Conservation (phyloP, 2,113 vertebrate species). For the Lucifuga dentata region DNA sequence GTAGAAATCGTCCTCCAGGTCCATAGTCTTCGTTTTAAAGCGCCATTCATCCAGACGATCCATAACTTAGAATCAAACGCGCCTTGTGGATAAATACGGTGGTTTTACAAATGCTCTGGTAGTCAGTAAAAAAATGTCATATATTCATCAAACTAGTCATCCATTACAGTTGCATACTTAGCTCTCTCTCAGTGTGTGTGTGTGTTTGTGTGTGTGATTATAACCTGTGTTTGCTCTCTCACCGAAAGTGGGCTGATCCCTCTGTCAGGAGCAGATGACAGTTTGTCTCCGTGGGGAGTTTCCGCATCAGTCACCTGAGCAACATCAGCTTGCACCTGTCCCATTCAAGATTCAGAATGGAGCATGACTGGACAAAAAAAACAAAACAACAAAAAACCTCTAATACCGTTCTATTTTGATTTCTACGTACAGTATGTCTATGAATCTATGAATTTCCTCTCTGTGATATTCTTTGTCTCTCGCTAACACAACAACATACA, state of each 20-base stretch:
- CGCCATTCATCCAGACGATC: slow-evolving; percentile 69
- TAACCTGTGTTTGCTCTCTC: slow-evolving; percentile 5
- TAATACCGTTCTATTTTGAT: too few species aligned
- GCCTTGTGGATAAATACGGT: background rate
- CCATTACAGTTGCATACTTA: too few species aligned
- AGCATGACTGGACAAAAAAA: background rate
- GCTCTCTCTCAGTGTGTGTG: too few species aligned
- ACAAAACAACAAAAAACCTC: too few species aligned
- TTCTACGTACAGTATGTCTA: too few species aligned
- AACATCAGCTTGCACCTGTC: slow-evolving; percentile 55
- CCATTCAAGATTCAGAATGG: background rate
- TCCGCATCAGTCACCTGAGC: slow-evolving; percentile 62
- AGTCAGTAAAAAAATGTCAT: too few species aligned
- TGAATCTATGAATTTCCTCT: too few species aligned
- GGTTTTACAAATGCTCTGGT: too few species aligned
- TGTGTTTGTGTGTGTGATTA: too few species aligned
- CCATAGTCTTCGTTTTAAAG: slow-evolving; percentile 70
- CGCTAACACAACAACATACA: too few species aligned
- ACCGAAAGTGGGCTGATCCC: slow-evolving; percentile 16
- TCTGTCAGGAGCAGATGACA: slow-evolving; percentile 53
- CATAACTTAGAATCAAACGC: slow-evolving; percentile 52
- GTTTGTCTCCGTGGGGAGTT: slow-evolving; percentile 27
- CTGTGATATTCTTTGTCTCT: too few species aligned
- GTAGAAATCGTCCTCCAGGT: slow-evolving; percentile 78
- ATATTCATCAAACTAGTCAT: too few species aligned